A percentile compares a stretch with the other conserved stretches of the same genome.
Evolutionary conservation across 2,888 invertebrate species (phyloP).

Genomic region (Clusia tigrina): DNA sequence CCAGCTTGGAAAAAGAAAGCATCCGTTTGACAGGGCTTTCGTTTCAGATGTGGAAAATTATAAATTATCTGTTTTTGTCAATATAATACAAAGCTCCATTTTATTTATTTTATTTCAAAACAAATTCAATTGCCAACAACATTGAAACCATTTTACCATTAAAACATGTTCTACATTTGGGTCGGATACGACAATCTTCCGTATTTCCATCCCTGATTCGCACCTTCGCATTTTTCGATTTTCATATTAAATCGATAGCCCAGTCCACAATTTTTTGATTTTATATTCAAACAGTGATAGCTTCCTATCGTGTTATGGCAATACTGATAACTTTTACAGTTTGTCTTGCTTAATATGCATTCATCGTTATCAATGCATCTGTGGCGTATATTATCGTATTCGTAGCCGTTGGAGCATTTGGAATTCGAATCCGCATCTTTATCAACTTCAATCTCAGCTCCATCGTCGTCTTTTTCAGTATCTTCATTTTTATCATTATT

Average conservation of each 20-base stretch:
- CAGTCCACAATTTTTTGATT: constrained; percentile 46
- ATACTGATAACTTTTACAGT: constrained; percentile 71
- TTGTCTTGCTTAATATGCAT: constrained; percentile 72
- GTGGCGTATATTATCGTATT: constrained; percentile 44
- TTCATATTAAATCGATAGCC: constrained; percentile 69
- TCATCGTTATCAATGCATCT: constrained; percentile 74
- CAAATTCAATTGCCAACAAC: too few relatives aligned
- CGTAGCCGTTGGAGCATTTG: constrained; percentile 65
- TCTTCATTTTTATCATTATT: constrained; percentile 22
- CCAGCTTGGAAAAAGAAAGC: too few relatives aligned
- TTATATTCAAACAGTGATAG: constrained; percentile 67
- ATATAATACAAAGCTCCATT: too few relatives aligned
- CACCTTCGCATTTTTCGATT: constrained; percentile 71
- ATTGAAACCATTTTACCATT: too few relatives aligned
- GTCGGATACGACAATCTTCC: too few relatives aligned
- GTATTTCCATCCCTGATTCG: too few relatives aligned
- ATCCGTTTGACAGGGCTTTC: too few relatives aligned
- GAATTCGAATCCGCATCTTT: constrained; percentile 29
- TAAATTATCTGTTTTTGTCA: too few relatives aligned
- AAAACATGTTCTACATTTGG: too few relatives aligned
- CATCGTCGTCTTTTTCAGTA: constrained; percentile 3
- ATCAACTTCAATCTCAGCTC: not conserved
- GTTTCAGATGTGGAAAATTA: too few relatives aligned
- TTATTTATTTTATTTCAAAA: too few relatives aligned
- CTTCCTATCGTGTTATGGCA: constrained; percentile 77